Conservation (phyloP, 2,797 vertebrate species). For the Parotocinclus haroldoi region DNA sequence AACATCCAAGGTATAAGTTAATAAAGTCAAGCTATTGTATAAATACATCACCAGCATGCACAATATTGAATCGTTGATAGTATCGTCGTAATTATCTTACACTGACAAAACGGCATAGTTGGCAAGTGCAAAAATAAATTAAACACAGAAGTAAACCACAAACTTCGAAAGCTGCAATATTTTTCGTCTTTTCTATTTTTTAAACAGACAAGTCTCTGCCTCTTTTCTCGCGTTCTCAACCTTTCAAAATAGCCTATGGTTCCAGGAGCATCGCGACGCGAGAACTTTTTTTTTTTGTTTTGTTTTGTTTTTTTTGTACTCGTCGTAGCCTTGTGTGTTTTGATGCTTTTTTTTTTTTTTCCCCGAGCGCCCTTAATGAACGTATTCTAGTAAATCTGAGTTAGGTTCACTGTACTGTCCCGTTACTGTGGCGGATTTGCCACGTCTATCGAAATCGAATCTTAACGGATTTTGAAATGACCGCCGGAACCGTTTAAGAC, state of each 20-base stretch:
- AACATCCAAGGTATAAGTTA: constrained; percentile 99
- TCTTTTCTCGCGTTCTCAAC: constrained; percentile 60
- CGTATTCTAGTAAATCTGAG: background rate
- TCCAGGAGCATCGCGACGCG: constrained; percentile 60
- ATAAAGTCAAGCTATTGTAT: constrained; percentile 99
- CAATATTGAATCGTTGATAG: constrained; percentile 95
- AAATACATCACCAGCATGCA: constrained; percentile 99
- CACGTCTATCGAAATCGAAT: constrained; percentile 20
- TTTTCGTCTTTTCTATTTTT: constrained; percentile 68
- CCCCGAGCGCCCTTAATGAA: background rate
- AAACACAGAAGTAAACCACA: constrained; percentile 87
- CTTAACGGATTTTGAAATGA: constrained; percentile 8
- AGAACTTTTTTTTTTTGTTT: constrained; percentile 8
- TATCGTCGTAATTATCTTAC: constrained; percentile 93
- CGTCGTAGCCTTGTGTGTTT: background rate
- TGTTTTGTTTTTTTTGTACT: background rate
- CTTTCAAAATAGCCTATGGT: constrained; percentile 65
- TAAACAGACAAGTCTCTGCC: constrained; percentile 68
- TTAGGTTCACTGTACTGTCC: constrained; percentile 7
- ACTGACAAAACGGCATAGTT: constrained; percentile 98
- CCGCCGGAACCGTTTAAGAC: constrained; percentile 89
- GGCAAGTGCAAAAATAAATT: constrained; percentile 96
- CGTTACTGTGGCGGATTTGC: constrained; percentile 9
- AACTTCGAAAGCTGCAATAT: constrained; percentile 91
- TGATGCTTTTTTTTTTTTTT: constrained; percentile 21